Conservation (phyloP, 2,888 invertebrate species). For the Calameuta pallipes region DNA sequence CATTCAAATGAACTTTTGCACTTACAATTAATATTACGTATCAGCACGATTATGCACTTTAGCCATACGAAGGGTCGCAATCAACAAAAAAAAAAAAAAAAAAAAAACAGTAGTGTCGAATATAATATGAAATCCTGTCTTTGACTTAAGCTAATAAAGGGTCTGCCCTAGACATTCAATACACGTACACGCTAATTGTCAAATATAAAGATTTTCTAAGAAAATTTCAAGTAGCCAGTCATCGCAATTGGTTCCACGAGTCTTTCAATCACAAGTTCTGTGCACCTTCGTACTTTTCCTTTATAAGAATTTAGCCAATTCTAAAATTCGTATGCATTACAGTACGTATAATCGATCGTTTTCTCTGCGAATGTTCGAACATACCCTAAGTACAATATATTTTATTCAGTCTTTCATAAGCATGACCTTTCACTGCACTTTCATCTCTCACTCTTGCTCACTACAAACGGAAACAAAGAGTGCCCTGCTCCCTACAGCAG, state of each 20-base stretch:
- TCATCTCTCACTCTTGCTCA: background rate
- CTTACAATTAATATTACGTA: background rate
- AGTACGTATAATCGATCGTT: background rate
- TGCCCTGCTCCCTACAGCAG: slow-evolving; percentile 10
- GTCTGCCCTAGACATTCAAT: background rate
- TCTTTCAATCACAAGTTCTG: background rate
- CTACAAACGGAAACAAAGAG: slow-evolving; percentile 6
- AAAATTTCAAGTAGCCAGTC: background rate
- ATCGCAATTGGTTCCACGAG: background rate
- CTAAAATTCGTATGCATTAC: background rate
- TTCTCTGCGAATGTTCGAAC: background rate
- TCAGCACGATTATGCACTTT: slow-evolving; percentile 3
- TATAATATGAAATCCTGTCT: background rate
- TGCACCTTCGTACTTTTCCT: background rate
- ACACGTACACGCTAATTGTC: background rate
- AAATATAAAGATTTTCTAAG: background rate
- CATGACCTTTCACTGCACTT: slow-evolving; percentile 3
- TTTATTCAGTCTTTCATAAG: slow-evolving; percentile 54
- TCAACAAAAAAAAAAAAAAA: background rate
- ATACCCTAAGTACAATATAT: slow-evolving; percentile 47
- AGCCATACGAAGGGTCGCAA: background rate
- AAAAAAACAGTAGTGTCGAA: background rate
- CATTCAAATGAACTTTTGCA: background rate
- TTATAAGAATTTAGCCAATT: background rate
- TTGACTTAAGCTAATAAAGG: background rate